A percentile compares a stretch with the other conserved stretches of the same genome.
These are phyloP conservation scores for Agraylea sexmaculata DNA, from an alignment of 1,140 invertebrate species.

Conservation along the genomic window DNA sequence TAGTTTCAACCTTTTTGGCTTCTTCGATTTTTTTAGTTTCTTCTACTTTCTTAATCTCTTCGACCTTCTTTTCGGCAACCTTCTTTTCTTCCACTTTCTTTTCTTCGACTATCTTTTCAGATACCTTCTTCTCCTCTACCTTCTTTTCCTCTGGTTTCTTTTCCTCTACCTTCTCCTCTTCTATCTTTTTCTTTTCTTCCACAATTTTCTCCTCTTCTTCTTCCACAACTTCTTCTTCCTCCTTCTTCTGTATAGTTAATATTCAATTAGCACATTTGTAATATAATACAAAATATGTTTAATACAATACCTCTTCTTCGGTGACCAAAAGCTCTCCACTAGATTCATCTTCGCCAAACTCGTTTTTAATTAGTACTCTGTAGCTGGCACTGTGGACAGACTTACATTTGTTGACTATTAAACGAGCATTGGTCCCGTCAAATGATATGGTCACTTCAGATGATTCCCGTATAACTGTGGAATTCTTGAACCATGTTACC, in stretches of 20 bases:
- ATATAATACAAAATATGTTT: slow-evolving; percentile 9
- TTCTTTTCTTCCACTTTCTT: slow-evolving; percentile 34
- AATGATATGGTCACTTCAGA: slow-evolving; percentile 58
- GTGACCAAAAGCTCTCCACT: slow-evolving; percentile 62
- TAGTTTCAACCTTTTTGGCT: slow-evolving; percentile 25
- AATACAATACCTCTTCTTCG: slow-evolving; percentile 33
- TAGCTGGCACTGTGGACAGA: slow-evolving; percentile 62
- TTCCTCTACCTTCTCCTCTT: slow-evolving; percentile 38
- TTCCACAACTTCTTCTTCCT: slow-evolving; percentile 27
- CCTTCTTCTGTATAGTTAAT: slow-evolving; percentile 25
- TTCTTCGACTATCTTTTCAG: slow-evolving; percentile 39
- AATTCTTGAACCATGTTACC: slow-evolving; percentile 79
- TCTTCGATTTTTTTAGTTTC: slow-evolving; percentile 23
- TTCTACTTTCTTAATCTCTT: slow-evolving; percentile 32
- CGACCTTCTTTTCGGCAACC: slow-evolving; percentile 34
- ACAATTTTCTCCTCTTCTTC: slow-evolving; percentile 28
- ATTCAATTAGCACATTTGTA: not conserved
- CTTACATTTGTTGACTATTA: slow-evolving; percentile 59
- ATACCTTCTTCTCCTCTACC: slow-evolving; percentile 39
- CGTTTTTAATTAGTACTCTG: slow-evolving; percentile 69
- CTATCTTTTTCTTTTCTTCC: slow-evolving; percentile 32
- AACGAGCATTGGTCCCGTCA: slow-evolving; percentile 65
- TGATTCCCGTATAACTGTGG: slow-evolving; percentile 56
- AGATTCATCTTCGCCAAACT: slow-evolving; percentile 72
- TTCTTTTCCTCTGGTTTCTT: slow-evolving; percentile 37